Evolutionary conservation across 2,888 invertebrate genomes (phyloP).

Genomic region (Silvanus unidentatus): DNA sequence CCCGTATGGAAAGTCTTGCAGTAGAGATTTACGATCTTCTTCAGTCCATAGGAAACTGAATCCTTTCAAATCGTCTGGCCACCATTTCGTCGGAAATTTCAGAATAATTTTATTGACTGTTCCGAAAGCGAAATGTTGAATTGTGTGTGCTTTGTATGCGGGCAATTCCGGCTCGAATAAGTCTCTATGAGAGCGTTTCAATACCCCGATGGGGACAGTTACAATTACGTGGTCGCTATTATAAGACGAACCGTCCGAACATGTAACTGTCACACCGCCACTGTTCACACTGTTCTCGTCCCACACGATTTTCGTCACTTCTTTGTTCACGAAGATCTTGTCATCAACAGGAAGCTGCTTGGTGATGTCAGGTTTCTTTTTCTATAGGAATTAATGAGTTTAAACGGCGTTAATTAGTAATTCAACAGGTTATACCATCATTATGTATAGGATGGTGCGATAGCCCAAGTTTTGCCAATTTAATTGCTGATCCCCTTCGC

Average conservation of each 20-base stretch:
- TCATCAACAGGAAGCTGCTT: conserved; percentile 33
- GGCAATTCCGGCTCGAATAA: conserved; percentile 56
- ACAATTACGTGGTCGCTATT: conserved; percentile 60
- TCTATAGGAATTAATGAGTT: conserved; percentile 28
- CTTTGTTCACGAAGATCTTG: conserved; percentile 37
- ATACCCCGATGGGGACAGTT: conserved; percentile 63
- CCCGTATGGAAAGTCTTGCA: conserved; percentile 32
- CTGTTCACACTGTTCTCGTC: conserved; percentile 17
- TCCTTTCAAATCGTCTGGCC: conserved; percentile 52
- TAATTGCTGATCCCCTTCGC: conserved; percentile 63
- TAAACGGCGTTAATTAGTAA: background rate
- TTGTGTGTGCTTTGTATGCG: conserved; percentile 50
- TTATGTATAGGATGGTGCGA: conserved; percentile 58
- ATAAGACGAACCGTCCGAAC: conserved; percentile 50
- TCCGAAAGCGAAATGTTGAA: conserved; percentile 58
- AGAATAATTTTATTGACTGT: conserved; percentile 63
- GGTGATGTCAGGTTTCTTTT: conserved; percentile 33
- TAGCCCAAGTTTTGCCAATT: conserved; percentile 74
- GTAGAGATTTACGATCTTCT: conserved; percentile 42
- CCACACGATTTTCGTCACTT: conserved; percentile 37
- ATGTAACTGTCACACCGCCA: conserved; percentile 44
- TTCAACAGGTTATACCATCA: conserved; percentile 52
- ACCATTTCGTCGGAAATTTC: conserved; percentile 59
- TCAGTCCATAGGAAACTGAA: conserved; percentile 56
- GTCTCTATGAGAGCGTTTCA: conserved; percentile 52